Conservation (phyloP, 2,113 vertebrate species). For the Arizona elegans region DNA sequence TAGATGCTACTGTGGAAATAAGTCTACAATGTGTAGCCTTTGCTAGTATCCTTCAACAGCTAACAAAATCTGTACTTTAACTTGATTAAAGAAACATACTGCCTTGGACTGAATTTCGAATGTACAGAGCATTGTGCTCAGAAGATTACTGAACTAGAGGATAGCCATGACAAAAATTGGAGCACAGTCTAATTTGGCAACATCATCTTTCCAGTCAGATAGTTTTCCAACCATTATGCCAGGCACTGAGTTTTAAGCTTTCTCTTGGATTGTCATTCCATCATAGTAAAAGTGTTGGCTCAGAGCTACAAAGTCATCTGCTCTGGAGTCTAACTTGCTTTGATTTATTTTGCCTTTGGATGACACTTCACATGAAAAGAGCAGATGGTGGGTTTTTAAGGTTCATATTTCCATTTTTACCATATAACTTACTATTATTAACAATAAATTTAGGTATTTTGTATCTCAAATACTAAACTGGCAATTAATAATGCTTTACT, state of each 20-base stretch:
- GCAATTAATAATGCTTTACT: background rate
- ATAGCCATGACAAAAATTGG: background rate
- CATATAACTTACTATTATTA: conserved; percentile 1
- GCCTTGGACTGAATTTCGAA: background rate
- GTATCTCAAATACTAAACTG: background rate
- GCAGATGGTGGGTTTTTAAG: background rate
- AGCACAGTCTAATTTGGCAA: background rate
- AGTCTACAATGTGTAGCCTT: background rate
- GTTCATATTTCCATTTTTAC: background rate
- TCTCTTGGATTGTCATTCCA: conserved; percentile 7
- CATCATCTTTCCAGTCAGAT: conserved; percentile 8
- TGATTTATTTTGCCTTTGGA: conserved; percentile 17
- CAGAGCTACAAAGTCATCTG: background rate
- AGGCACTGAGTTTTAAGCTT: background rate
- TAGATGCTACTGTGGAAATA: background rate
- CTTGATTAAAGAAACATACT: background rate
- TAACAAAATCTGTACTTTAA: background rate
- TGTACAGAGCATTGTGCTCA: background rate
- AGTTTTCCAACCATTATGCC: conserved; percentile 27
- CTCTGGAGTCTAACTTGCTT: background rate
- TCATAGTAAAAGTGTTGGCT: conserved; percentile 1
- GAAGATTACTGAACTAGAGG: background rate
- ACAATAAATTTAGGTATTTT: conserved; percentile 8
- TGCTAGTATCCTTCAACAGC: background rate
- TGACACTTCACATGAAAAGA: conserved; percentile 4